These are phyloP conservation scores for Octodon degus DNA, from an alignment of 2,113 vertebrate genomes.

Conservation along the genomic window DNA sequence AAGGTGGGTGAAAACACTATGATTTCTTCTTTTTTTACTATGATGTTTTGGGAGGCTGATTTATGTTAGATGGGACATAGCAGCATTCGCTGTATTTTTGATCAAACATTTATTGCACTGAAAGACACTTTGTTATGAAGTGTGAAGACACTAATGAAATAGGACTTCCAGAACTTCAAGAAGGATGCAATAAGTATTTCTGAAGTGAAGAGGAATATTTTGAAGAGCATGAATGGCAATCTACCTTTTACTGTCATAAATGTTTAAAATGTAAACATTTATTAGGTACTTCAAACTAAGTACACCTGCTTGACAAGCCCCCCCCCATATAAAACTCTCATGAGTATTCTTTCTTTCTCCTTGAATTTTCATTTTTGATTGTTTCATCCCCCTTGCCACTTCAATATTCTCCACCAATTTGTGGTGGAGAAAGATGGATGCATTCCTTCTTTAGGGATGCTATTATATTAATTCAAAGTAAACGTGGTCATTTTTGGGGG, in stretches of 20 bases:
- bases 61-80: neutral
- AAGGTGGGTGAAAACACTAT: neutral
- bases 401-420: constrained; percentile 17
- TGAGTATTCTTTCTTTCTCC: neutral
- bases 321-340: neutral
- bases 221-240: neutral
- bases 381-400: neutral
- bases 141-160: neutral
- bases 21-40: no score
- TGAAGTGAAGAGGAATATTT: neutral
- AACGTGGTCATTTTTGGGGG: neutral
- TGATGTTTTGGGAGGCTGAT: neutral
- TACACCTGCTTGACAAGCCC: neutral
- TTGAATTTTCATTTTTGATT: constrained; percentile 36
- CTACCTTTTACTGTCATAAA: neutral
- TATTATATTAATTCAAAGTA: neutral
- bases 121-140: no score
- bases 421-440: neutral
- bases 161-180: neutral
- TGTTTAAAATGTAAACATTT: neutral
- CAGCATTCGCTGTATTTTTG: neutral
- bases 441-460: constrained; percentile 10
- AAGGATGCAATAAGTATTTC: neutral
- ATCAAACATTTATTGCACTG: neutral
- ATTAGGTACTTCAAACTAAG: neutral